Conservation (phyloP, 2,797 vertebrate species). For the Melanotaenia boesemani region DNA sequence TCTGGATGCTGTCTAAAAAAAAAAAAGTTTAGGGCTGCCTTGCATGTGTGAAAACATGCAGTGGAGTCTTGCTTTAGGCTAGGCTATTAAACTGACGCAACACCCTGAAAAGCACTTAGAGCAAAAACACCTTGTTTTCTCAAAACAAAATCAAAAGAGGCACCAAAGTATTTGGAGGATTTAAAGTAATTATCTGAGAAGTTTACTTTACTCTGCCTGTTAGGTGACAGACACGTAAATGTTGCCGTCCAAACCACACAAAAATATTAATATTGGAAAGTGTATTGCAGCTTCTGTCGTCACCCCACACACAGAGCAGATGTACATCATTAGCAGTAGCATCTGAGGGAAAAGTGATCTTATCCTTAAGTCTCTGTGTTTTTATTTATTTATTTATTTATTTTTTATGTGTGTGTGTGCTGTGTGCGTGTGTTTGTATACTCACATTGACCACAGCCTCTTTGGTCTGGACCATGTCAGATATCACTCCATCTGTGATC, state of each 20-base stretch:
- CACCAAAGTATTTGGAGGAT: background rate
- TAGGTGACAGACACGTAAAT: background rate
- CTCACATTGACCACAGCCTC: conserved; percentile 81
- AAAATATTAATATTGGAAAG: conserved; percentile 8
- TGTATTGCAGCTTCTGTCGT: background rate
- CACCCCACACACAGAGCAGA: background rate
- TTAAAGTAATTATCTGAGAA: conserved; percentile 14
- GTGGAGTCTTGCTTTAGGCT: background rate
- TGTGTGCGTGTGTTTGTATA: conserved; percentile 43
- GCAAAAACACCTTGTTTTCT: background rate
- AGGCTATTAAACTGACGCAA: conserved; percentile 14
- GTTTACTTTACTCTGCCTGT: background rate
- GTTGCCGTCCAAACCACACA: conserved; percentile 21
- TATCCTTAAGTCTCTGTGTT: conserved; percentile 3
- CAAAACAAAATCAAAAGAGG: background rate
- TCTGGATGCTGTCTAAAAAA: background rate
- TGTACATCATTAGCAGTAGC: conserved; percentile 4
- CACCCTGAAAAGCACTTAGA: conserved; percentile 2
- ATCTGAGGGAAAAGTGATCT: conserved; percentile 9
- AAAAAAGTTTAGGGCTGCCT: background rate
- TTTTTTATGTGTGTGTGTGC: conserved; percentile 3
- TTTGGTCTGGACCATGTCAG: conserved; percentile 83
- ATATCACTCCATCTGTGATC: conserved; percentile 83
- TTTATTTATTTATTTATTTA: conserved; percentile 9
- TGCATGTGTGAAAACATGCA: background rate